These are phyloP conservation scores for Sanderia malayensis DNA, from an alignment of 30 jellyfish, hydroid and myxozoan species.

Conservation along the genomic window DNA sequence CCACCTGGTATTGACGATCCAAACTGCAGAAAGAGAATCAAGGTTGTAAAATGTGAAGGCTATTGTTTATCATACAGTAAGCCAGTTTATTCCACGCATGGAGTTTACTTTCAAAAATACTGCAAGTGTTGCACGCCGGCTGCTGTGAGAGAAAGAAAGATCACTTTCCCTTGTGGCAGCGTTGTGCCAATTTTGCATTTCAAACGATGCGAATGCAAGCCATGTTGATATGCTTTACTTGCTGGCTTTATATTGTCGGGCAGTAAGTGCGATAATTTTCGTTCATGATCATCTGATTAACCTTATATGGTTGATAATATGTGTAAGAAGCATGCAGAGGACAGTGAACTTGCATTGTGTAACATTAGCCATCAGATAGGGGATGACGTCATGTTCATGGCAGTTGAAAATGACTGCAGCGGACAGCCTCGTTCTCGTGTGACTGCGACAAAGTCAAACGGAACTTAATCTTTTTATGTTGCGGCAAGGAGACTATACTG, in stretches of 20 bases:
- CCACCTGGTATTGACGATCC: slow-evolving; percentile 71
- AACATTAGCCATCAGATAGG: no score
- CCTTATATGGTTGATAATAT: no score
- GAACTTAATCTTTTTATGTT: background rate
- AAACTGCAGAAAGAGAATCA: slow-evolving; percentile 49
- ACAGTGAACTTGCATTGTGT: no score
- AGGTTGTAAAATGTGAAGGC: slow-evolving; percentile 77
- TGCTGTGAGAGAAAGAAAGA: slow-evolving; percentile 8
- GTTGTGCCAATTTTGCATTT: slow-evolving; percentile 45
- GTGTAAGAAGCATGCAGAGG: no score
- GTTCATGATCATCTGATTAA: no score
- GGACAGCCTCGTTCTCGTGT: no score
- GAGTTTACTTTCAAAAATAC: slow-evolving; percentile 34
- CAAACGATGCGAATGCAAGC: slow-evolving; percentile 59
- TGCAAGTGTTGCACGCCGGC: slow-evolving; percentile 82
- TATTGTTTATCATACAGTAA: slow-evolving; percentile 51
- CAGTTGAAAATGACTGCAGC: no score
- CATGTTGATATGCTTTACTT: slow-evolving; percentile 54
- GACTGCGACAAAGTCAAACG: no score
- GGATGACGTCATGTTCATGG: no score
- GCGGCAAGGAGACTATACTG: background rate
- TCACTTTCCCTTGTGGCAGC: slow-evolving; percentile 75
- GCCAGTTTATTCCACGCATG: slow-evolving; percentile 32
- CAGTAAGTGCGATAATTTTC: no score
- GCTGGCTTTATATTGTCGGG: no score